phyloP scores from a whole-genome alignment of 2,888 invertebrate genomes.

The Apeira syringaria region DNA sequence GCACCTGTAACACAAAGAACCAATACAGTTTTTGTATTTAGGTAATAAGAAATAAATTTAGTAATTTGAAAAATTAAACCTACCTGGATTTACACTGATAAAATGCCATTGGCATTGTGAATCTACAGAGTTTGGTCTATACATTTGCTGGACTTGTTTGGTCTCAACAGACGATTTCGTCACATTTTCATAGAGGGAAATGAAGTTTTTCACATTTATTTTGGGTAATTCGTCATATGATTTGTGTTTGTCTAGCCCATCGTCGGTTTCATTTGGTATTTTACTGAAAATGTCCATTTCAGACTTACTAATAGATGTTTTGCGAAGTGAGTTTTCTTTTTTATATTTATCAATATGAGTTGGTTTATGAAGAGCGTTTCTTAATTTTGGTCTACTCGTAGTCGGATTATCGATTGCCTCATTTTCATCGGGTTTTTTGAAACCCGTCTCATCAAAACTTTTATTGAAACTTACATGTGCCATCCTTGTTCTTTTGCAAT shows the following conservation, averaged over 20 bases:
- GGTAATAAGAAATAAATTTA: no score
- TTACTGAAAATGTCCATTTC: constrained; percentile 78
- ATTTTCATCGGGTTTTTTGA: constrained; percentile 22
- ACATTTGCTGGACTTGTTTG: constrained; percentile 40
- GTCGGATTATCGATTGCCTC: constrained; percentile 10
- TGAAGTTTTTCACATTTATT: constrained; percentile 70
- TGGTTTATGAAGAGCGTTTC: constrained; percentile 37
- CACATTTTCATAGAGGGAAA: constrained; percentile 70
- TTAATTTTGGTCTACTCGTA: constrained; percentile 35
- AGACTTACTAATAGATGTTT: constrained; percentile 70
- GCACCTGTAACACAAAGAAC: constrained; percentile 43
- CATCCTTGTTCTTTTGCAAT: constrained; percentile 54
- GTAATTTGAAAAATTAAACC: no score
- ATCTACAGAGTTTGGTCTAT: constrained; percentile 44
- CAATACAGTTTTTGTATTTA: no score
- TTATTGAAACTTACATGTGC: constrained; percentile 40
- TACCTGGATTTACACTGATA: constrained; percentile 64
- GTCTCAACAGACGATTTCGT: constrained; percentile 51
- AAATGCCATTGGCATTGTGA: constrained; percentile 44
- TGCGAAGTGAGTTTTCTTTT: constrained; percentile 43
- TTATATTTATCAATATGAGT: constrained; percentile 36
- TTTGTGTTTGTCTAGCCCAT: constrained; percentile 66
- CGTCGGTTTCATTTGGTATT: constrained; percentile 40
- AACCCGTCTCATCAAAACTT: constrained; percentile 47
- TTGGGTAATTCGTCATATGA: constrained; percentile 74